phyloP scores from a whole-genome alignment of 2,113 vertebrate species.

The Gasterosteus nipponicus region DNA sequence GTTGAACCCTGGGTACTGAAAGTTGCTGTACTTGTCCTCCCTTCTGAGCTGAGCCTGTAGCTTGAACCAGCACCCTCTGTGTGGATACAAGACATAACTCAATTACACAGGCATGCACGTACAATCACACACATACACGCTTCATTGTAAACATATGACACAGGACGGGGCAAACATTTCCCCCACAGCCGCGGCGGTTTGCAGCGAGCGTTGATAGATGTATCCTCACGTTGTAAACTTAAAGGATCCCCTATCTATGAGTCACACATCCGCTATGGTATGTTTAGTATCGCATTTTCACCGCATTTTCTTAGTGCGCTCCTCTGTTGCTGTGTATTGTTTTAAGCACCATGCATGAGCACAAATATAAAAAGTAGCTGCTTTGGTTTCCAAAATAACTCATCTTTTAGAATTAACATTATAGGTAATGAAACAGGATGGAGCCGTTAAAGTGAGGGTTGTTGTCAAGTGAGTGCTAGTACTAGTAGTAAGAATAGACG shows the following conservation, averaged over 20 bases:
- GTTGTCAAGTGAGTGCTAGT: no score
- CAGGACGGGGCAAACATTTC: conserved; percentile 15
- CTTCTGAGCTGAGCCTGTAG: conserved; percentile 90
- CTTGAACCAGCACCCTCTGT: conserved; percentile 95
- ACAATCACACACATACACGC: conserved; percentile 53
- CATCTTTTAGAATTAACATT: neutral
- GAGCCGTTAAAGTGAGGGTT: neutral
- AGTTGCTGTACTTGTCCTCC: conserved; percentile 90
- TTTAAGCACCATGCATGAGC: neutral
- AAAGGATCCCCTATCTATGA: neutral
- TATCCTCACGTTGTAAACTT: neutral
- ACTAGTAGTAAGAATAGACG: no score
- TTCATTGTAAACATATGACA: conserved; percentile 40
- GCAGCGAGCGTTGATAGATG: neutral
- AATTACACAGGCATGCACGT: conserved; percentile 65
- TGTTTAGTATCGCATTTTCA: neutral
- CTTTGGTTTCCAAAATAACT: conserved; percentile 25
- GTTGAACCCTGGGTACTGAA: conserved; percentile 90
- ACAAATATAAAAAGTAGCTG: neutral
- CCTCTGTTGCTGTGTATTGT: neutral
- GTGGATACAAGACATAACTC: conserved; percentile 75
- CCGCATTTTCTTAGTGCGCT: neutral
- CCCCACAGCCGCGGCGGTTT: conserved; percentile 6
- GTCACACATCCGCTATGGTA: neutral
- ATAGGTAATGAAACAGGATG: neutral